Percentiles rank a stretch among this genome's conserved stretches.
Conservation (phyloP, 2,113 vertebrate species). For the Chaetodon auriga region DNA sequence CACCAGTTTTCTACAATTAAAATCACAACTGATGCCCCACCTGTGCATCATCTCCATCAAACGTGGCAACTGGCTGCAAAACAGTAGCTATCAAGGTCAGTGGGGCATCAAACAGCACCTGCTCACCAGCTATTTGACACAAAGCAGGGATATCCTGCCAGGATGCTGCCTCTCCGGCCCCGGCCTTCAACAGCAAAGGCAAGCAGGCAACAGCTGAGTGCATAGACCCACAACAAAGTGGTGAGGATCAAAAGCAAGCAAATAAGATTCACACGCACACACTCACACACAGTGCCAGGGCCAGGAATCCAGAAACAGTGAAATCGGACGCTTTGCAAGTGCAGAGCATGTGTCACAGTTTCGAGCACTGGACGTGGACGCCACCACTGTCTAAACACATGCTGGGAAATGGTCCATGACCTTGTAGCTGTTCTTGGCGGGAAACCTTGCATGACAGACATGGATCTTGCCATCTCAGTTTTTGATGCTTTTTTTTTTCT, state of each 20-base stretch:
- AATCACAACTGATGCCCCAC: not conserved
- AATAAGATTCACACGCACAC: conserved; percentile 12
- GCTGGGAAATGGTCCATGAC: conserved; percentile 30
- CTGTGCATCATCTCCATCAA: conserved; percentile 28
- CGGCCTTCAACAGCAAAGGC: conserved; percentile 51
- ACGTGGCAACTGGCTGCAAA: conserved; percentile 35
- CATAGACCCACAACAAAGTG: conserved; percentile 42
- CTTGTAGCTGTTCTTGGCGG: conserved; percentile 23
- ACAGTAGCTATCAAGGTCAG: conserved; percentile 51
- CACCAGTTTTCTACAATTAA: not conserved
- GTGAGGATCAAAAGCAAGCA: conserved; percentile 34
- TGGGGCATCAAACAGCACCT: conserved; percentile 57
- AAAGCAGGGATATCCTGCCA: conserved; percentile 72
- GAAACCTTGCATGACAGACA: conserved; percentile 20
- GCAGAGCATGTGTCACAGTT: conserved; percentile 22
- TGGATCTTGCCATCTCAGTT: conserved; percentile 10
- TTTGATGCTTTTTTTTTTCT: conserved; percentile 3
- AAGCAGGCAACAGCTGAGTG: conserved; percentile 61
- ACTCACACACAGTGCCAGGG: not conserved
- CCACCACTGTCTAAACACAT: conserved; percentile 23
- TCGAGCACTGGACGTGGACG: conserved; percentile 13
- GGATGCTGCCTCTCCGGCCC: conserved; percentile 41
- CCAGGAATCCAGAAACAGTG: conserved; percentile 27
- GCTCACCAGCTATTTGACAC: conserved; percentile 56
- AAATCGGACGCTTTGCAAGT: conserved; percentile 20